A percentile compares a stretch with the other conserved stretches of the same genome.
phyloP scores from a whole-genome alignment of 2,888 invertebrate species.

The Rhodophaea formosa region DNA sequence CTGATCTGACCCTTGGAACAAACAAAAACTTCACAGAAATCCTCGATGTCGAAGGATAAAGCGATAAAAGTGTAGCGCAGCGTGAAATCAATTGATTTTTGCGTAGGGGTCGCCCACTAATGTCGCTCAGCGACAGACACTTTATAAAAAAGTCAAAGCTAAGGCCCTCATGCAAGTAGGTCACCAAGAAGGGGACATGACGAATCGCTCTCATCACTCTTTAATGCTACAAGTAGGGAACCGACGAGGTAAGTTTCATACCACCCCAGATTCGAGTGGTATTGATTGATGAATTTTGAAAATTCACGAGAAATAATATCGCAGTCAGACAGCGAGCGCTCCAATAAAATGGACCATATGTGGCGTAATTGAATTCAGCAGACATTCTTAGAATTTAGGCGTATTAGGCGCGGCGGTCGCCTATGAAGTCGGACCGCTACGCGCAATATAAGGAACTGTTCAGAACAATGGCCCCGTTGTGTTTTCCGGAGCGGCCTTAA shows the following conservation, averaged over 20 bases:
- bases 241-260: conserved; percentile 62
- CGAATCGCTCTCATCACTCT: conserved; percentile 70
- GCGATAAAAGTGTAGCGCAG: conserved; percentile 50
- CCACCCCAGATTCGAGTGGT: conserved; percentile 41
- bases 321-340: neutral
- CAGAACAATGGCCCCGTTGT: conserved; percentile 67
- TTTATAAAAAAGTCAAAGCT: conserved; percentile 44
- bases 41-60: conserved; percentile 36
- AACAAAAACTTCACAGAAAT: neutral
- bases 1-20: neutral
- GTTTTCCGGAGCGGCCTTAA: conserved; percentile 62
- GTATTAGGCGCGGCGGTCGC: conserved; percentile 42
- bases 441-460: conserved; percentile 67
- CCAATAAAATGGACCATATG: conserved; percentile 51
- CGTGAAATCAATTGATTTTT: conserved; percentile 58
- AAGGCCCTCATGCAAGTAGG: conserved; percentile 57
- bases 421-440: conserved; percentile 71
- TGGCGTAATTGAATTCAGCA: conserved; percentile 61
- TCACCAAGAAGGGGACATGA: conserved; percentile 67
- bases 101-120: conserved; percentile 47
- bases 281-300: conserved; percentile 51
- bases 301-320: conserved; percentile 24
- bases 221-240: conserved; percentile 50
- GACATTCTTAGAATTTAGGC: conserved; percentile 72
- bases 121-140: conserved; percentile 44